Base-by-base conservation (phyloP, 2,888 invertebrate species). In the Meliscaeva auricollis region DNA sequence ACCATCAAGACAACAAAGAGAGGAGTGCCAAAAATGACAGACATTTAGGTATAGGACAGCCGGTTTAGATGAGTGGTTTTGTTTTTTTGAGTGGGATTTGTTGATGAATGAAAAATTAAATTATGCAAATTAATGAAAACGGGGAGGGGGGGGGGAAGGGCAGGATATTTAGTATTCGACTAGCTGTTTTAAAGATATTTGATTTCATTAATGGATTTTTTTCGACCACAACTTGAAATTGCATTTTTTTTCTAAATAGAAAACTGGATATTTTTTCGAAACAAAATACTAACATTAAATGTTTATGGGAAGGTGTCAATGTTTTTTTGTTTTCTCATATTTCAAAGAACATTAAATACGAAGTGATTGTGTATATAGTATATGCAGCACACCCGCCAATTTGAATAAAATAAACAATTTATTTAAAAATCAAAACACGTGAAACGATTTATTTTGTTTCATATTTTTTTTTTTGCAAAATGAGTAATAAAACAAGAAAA, bases 51-150 rank as follows among this genome's bases (percentile, higher is more conserved):
- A 66, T 11, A 32, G 4, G n/a, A 4, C 8, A 66, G 50, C 50
- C 32, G 50, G 66, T 50, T 66, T 64, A 0, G 13, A 35, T 66
- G 30, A 35, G 48, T 35, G 8, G 50, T 50, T 66, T n/a, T 50
- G 5, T 44, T 17, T 13, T 30, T 46, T 38, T 22, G 48, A 66
- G 66, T 66, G 66, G 66, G 66, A 50, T 66, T 66, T 66, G 35
- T 66, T 66, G 50, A 50, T 66, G 66, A 66, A 66, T 66, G 66
- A 66, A 66, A 66, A 66, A 35, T 50, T 66, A 35, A 66, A 3
- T 50, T 50, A 66, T 35, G 20, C 66, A 66, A 32, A 64, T 26
- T 3, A 4, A 26, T 3, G 26, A 26, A 4, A 5, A 6, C 1
- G 15, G 8, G 15, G 15, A 13, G 48, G 9, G 48, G 17, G 9